Evolutionary conservation across 2,113 vertebrate species (phyloP).

Genomic region (Sminthopsis crassicaudata): DNA sequence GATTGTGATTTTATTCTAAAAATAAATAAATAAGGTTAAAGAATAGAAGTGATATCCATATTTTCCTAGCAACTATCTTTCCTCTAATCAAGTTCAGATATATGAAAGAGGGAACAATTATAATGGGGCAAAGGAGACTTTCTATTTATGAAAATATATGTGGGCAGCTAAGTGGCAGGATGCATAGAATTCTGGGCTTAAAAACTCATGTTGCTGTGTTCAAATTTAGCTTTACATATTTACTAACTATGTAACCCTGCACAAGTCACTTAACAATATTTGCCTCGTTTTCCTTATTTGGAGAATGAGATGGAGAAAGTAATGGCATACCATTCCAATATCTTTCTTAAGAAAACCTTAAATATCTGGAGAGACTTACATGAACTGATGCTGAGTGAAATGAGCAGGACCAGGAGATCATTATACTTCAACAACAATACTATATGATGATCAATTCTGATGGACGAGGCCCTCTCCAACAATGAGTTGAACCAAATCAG

Average conservation of each 20-base stretch:
- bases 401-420: too few relatives aligned
- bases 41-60: not conserved
- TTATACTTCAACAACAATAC: too few relatives aligned
- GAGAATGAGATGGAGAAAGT: not conserved
- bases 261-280: not conserved
- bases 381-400: too few relatives aligned
- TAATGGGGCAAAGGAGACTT: not conserved
- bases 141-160: not conserved
- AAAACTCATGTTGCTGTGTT: too few relatives aligned
- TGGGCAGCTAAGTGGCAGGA: not conserved
- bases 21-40: not conserved
- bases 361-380: too few relatives aligned
- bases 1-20: not conserved
- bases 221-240: not conserved
- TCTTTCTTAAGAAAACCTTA: not conserved
- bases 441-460: too few relatives aligned
- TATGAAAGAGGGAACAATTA: not conserved
- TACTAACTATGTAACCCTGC: not conserved
- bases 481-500: too few relatives aligned
- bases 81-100: not conserved
- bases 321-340: not conserved
- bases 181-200: not conserved
- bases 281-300: not conserved
- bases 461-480: too few relatives aligned
- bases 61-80: not conserved